These are phyloP conservation scores for Stegodyphus mimosarum DNA, from an alignment of 1,140 invertebrate genomes.

Conservation along the genomic window DNA sequence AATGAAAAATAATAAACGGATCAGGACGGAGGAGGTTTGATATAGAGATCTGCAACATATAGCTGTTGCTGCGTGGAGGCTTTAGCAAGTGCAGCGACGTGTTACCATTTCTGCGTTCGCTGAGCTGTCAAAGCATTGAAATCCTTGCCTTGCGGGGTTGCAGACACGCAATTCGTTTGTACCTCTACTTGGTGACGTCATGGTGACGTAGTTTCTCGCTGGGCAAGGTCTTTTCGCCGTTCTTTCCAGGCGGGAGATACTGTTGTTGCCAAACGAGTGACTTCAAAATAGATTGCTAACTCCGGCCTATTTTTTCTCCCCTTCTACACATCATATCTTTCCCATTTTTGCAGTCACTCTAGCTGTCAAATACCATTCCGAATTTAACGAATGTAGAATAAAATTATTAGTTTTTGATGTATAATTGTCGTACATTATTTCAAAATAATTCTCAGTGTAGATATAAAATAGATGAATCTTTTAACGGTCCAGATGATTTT, in stretches of 20 bases:
- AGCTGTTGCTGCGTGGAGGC: neutral
- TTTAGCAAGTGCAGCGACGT: neutral
- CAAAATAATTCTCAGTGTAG: too few species aligned
- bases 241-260: neutral
- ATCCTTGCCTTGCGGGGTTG: slow-evolving; percentile 26
- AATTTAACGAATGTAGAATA: too few species aligned
- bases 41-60: neutral
- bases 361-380: too few species aligned
- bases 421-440: too few species aligned
- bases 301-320: slow-evolving; percentile 5
- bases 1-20: too few species aligned
- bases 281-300: slow-evolving; percentile 40
- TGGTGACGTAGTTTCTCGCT: slow-evolving; percentile 28
- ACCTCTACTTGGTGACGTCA: slow-evolving; percentile 52
- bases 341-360: too few species aligned
- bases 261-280: slow-evolving; percentile 47
- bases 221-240: slow-evolving; percentile 9
- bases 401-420: too few species aligned
- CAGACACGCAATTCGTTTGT: slow-evolving; percentile 23
- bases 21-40: neutral
- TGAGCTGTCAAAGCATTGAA: slow-evolving; percentile 24
- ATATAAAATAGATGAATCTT: too few species aligned
- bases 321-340: neutral
- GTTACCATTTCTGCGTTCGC: slow-evolving; percentile 27
- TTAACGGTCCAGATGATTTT: too few species aligned